Evolutionary conservation across 2,797 vertebrate genomes (phyloP).

Genomic region (Alcedo quadribrachys): DNA sequence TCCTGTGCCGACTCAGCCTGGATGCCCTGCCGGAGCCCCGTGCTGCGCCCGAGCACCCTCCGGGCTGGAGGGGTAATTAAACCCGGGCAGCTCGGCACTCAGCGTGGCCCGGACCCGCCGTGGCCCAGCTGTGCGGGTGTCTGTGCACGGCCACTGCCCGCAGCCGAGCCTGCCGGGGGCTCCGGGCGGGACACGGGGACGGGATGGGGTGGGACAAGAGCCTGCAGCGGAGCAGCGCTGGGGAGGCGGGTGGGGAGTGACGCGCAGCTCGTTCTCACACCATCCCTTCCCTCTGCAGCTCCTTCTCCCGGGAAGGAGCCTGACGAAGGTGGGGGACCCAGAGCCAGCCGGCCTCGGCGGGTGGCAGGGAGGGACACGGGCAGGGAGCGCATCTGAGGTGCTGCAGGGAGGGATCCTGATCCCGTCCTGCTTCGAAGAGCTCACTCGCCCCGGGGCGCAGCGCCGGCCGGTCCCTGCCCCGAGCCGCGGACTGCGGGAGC

Average conservation of each 20-base stretch:
- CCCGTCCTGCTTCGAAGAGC: background rate
- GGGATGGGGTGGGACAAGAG: background rate
- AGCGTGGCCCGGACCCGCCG: background rate
- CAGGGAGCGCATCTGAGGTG: background rate
- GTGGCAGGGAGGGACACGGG: background rate
- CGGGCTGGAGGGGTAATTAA: background rate
- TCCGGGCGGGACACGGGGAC: fast-evolving
- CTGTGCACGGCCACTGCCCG: background rate
- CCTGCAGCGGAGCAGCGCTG: background rate
- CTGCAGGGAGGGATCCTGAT: background rate
- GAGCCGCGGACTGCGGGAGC: background rate
- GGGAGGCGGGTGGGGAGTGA: background rate
- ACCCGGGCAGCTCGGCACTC: background rate
- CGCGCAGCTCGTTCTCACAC: background rate
- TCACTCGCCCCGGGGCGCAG: background rate
- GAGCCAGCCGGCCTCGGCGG: background rate
- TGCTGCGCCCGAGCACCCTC: background rate
- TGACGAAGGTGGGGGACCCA: fast-evolving
- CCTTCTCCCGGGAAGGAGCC: background rate
- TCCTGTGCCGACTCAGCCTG: background rate
- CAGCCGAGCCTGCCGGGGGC: background rate
- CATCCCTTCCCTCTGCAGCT: background rate
- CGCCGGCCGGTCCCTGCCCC: background rate
- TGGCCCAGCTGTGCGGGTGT: background rate
- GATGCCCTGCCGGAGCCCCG: background rate